These are phyloP conservation scores for Agriopis marginaria DNA, from an alignment of 2,888 invertebrate species.

Conservation along the genomic window DNA sequence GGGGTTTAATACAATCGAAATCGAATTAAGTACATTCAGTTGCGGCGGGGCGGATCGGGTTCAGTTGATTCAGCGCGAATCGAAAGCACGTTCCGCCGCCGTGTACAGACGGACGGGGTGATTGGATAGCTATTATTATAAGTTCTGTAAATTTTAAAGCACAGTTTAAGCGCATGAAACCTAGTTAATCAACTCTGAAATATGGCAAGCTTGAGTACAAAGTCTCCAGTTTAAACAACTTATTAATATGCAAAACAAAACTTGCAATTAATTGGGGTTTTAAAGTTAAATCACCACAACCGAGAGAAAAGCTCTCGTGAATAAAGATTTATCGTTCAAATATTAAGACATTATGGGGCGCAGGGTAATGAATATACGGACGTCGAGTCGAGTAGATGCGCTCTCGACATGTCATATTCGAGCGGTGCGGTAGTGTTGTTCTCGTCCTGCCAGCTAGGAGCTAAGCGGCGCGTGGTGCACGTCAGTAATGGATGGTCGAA, in stretches of 20 bases:
- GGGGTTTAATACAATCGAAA: slow-evolving; percentile 83
- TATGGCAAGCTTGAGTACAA: slow-evolving; percentile 39
- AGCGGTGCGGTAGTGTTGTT: slow-evolving; percentile 1
- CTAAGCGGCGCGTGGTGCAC: slow-evolving; percentile 72
- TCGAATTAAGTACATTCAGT: slow-evolving; percentile 84
- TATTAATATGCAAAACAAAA: slow-evolving; percentile 76
- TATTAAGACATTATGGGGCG: slow-evolving; percentile 49
- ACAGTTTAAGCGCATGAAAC: slow-evolving; percentile 4
- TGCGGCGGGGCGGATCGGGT: slow-evolving; percentile 73
- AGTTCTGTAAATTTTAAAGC: slow-evolving; percentile 50
- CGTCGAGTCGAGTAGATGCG: slow-evolving; percentile 57
- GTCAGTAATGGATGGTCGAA: slow-evolving; percentile 78
- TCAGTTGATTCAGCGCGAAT: slow-evolving; percentile 79
- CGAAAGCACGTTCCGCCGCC: slow-evolving; percentile 63
- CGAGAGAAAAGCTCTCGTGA: slow-evolving; percentile 57
- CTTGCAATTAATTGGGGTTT: slow-evolving; percentile 70
- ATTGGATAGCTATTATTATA: slow-evolving; percentile 48
- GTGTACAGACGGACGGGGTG: slow-evolving; percentile 43
- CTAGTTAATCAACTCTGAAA: slow-evolving; percentile 16
- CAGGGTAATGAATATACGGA: slow-evolving; percentile 30
- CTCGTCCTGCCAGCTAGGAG: slow-evolving; percentile 62
- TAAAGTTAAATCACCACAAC: slow-evolving; percentile 64
- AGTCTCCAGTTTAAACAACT: slow-evolving; percentile 54
- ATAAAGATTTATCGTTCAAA: slow-evolving; percentile 62
- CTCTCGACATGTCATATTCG: slow-evolving; percentile 51